A percentile compares a stretch with the other conserved stretches of the same genome.
These are phyloP conservation scores for Drosophila lowei DNA, from an alignment of 1,140 invertebrate species.

Conservation along the genomic window DNA sequence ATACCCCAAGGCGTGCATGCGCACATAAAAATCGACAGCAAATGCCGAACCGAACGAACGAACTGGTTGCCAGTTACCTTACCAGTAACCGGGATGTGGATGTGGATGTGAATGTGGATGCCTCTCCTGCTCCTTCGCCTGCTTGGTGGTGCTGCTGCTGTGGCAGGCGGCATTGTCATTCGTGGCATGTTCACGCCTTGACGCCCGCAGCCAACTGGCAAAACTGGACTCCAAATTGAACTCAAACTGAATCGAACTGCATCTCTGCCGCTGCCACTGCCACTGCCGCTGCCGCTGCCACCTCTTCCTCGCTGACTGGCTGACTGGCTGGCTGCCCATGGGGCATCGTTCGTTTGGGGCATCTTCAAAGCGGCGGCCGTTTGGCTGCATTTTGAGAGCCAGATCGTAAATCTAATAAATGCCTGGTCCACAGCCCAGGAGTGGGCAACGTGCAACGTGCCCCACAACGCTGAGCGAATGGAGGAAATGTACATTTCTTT, in stretches of 20 bases:
- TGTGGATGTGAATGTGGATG: not conserved
- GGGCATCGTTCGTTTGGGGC: slow-evolving; percentile 46
- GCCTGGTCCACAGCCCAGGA: slow-evolving; percentile 17
- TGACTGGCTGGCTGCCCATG: slow-evolving; percentile 9
- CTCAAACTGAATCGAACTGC: slow-evolving; percentile 38
- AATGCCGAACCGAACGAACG: slow-evolving; percentile 51
- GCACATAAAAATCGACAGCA: slow-evolving; percentile 82
- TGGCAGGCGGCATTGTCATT: slow-evolving; percentile 69
- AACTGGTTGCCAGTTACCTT: slow-evolving; percentile 42
- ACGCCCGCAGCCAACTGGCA: slow-evolving; percentile 65
- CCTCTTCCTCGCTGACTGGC: slow-evolving; percentile 19
- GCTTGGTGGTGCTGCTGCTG: slow-evolving; percentile 26
- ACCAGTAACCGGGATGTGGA: slow-evolving; percentile 11
- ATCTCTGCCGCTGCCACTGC: slow-evolving; percentile 18
- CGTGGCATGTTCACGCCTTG: slow-evolving; percentile 79
- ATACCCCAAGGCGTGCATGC: slow-evolving; percentile 80
- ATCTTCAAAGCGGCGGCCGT: slow-evolving; percentile 69
- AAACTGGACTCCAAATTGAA: slow-evolving; percentile 46
- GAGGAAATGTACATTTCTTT: slow-evolving; percentile 17
- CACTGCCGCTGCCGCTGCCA: slow-evolving; percentile 16
- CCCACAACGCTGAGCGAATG: not conserved
- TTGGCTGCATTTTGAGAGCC: slow-evolving; percentile 45
- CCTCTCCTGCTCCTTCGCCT: not conserved
- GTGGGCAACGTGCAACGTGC: too few species aligned
- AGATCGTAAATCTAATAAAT: slow-evolving; percentile 82